Base-by-base conservation (phyloP, 2,797 vertebrate species). In the Enteromius treurensis region DNA sequence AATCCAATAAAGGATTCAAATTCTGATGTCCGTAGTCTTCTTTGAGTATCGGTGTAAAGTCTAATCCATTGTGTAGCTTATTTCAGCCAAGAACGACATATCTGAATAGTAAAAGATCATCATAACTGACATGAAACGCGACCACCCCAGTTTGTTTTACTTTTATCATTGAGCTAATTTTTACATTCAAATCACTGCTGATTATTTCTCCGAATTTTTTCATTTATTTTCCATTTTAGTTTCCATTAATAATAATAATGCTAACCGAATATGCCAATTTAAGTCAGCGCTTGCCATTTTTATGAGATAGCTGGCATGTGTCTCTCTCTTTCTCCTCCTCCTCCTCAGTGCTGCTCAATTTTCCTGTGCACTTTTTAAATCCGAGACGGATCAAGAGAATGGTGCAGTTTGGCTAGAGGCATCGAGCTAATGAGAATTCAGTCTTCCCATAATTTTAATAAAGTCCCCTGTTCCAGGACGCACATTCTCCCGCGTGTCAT, bases 391-490 rank as follows among this genome's bases (percentile, higher is more conserved):
- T 78, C 76, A 78, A 19, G 60, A 82, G 71, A 53, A 34, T 15
- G 6, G 58, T 76, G 40, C 11, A 42, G 64, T 49, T 42, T 70
- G 19, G 23, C 53, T n/a, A 47, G 45, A 80, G 65, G 29, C 19
- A 29, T 51, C 29, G 23, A 49, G 26, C 64, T 81, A 81, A 85
- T 67, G 37, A 69, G 64, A 77, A 69, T 29, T 40, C 29, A 29
- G 40, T 60, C 29, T 77, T 71, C 29, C 42, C 37, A 74, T 80
- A 13, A 84, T 69, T 77, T 47, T 60, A 70, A 67, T 80, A 80
- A 81, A 77, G 34, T 58, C 26, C 10, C 29, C 32, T 51, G 32
- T 64, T 85, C 29, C 26, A 53, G 70, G 8, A 34, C 7, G 4
- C 45, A 32, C 70, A 21, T 80, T 75, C 19, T 58, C 34, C 13